phyloP scores from a whole-genome alignment of 2,113 vertebrate genomes.

The Rana temporaria region DNA sequence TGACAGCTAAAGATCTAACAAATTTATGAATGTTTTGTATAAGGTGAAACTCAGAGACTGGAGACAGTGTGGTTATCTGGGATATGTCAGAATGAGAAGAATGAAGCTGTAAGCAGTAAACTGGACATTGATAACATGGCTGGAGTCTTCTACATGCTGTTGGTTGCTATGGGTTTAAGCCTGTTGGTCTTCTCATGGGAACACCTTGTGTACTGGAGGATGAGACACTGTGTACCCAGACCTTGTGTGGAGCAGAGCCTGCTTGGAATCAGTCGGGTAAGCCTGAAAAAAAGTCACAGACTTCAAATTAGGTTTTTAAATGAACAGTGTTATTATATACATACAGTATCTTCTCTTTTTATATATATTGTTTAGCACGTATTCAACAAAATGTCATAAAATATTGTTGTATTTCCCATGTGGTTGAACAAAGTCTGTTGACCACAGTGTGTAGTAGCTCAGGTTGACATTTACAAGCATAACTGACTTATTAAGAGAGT shows the following conservation, averaged over 20 bases:
- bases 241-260: conserved; percentile 87
- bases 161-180: conserved; percentile 97
- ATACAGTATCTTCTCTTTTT: no score
- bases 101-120: conserved; percentile 98
- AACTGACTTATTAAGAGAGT: no score
- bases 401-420: no score
- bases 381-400: no score
- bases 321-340: no score
- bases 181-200: conserved; percentile 96
- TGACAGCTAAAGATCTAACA: no score
- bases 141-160: conserved; percentile 97
- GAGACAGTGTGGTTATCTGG: conserved; percentile 97
- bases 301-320: no score
- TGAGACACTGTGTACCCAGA: conserved; percentile 86
- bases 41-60: conserved; percentile 94
- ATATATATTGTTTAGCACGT: no score
- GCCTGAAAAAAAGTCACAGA: not conserved
- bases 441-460: no score
- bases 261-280: conserved; percentile 93
- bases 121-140: conserved; percentile 99
- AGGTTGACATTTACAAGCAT: no score
- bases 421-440: no score
- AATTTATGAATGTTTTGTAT: not conserved
- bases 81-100: conserved; percentile 98
- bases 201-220: conserved; percentile 95